Conservation (phyloP, 2,888 invertebrate species). For the Leucania comma region DNA sequence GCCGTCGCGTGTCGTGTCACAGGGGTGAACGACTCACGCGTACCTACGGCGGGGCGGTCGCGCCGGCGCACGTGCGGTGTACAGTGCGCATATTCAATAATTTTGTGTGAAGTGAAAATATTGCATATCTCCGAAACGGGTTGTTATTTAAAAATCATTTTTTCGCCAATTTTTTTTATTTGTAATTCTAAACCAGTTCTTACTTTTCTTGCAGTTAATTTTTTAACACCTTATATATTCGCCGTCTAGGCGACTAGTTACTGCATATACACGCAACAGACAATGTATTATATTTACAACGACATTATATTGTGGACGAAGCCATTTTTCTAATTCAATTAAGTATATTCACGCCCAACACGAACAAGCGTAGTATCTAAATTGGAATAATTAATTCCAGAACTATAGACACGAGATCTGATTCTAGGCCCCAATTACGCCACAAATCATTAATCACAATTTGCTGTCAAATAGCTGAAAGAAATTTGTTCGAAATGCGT, state of each 20-base stretch:
- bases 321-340: neutral
- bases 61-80: too few relatives aligned
- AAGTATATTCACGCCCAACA: neutral
- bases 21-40: too few relatives aligned
- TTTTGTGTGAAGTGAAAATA: too few relatives aligned
- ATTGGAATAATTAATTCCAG: constrained; percentile 18
- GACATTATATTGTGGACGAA: constrained; percentile 15
- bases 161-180: too few relatives aligned
- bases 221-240: too few relatives aligned
- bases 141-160: too few relatives aligned
- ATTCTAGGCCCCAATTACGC: neutral
- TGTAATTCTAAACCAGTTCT: too few relatives aligned
- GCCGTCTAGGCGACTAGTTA: constrained; percentile 45
- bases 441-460: neutral
- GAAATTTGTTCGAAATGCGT: neutral
- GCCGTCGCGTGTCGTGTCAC: too few relatives aligned
- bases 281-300: constrained; percentile 53
- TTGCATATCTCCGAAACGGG: too few relatives aligned
- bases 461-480: neutral
- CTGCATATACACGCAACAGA: constrained; percentile 21
- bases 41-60: too few relatives aligned
- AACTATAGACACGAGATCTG: constrained; percentile 22
- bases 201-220: too few relatives aligned
- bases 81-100: too few relatives aligned
- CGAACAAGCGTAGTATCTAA: neutral